Conservation (phyloP, 2,113 vertebrate genomes). For the Lophochroa leadbeateri region DNA sequence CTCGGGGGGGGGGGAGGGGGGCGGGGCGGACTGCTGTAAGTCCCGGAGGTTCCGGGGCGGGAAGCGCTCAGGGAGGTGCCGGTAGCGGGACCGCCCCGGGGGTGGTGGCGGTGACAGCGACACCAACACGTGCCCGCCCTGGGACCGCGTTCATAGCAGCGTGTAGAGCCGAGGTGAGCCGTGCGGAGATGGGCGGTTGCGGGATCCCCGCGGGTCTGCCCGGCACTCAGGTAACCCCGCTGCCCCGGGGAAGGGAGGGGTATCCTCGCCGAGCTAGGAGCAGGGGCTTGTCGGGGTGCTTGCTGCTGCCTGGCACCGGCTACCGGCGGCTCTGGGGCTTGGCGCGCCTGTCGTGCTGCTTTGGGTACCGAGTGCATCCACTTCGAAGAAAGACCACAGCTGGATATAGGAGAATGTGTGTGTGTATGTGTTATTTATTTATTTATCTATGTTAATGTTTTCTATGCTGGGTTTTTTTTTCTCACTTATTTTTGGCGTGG, state of each 20-base stretch:
- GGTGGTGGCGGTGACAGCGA: neutral
- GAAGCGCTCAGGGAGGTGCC: neutral
- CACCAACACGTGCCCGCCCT: neutral
- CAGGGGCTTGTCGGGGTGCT: neutral
- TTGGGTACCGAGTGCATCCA: accelerated
- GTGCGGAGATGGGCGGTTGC: neutral
- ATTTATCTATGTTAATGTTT: neutral
- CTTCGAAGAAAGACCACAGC: too few species aligned
- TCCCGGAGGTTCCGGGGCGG: too few species aligned
- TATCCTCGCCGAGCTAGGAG: neutral
- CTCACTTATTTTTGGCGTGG: neutral
- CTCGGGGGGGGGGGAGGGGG: too few species aligned
- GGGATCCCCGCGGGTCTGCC: neutral
- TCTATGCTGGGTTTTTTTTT: too few species aligned
- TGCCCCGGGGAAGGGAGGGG: neutral
- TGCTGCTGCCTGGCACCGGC: too few species aligned
- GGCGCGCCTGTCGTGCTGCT: accelerated
- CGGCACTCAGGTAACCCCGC: neutral
- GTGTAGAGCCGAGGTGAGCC: neutral
- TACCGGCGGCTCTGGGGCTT: too few species aligned
- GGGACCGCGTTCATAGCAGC: neutral
- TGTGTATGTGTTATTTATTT: neutral
- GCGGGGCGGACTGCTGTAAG: too few species aligned
- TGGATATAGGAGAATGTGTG: neutral
- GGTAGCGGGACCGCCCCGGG: constrained; percentile 10